A percentile compares a stretch with the other conserved stretches of the same genome.
Conservation (phyloP, 2,888 invertebrate genomes). For the Rotaria sp. region DNA sequence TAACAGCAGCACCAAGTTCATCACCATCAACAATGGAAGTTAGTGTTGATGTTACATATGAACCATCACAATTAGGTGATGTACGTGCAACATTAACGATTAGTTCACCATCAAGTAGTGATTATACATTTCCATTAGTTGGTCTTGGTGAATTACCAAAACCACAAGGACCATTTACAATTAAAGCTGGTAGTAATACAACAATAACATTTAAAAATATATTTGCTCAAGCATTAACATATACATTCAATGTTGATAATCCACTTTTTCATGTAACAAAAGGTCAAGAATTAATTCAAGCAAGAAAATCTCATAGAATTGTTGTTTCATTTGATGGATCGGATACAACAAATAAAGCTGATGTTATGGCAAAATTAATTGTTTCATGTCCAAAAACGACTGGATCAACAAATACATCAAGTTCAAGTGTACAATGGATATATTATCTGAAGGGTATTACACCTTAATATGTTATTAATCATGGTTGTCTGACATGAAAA, state of each 20-base stretch:
- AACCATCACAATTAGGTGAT: slow-evolving; percentile 54
- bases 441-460: slow-evolving; percentile 52
- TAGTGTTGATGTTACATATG: slow-evolving; percentile 52
- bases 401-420: slow-evolving; percentile 46
- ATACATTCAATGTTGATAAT: slow-evolving; percentile 56
- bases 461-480: neutral
- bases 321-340: slow-evolving; percentile 55
- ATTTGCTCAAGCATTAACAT: slow-evolving; percentile 54
- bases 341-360: slow-evolving; percentile 49
- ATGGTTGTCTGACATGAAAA: neutral
- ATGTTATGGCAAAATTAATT: slow-evolving; percentile 54
- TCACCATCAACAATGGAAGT: slow-evolving; percentile 52
- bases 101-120: slow-evolving; percentile 51
- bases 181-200: slow-evolving; percentile 53
- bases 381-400: slow-evolving; percentile 53
- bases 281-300: slow-evolving; percentile 53
- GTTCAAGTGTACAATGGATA: slow-evolving; percentile 52
- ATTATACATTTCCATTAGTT: slow-evolving; percentile 56
- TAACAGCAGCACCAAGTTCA: slow-evolving; percentile 54
- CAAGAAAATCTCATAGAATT: slow-evolving; percentile 54
- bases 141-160: slow-evolving; percentile 57
- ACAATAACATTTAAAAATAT: slow-evolving; percentile 58
- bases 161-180: slow-evolving; percentile 58
- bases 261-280: slow-evolving; percentile 55
- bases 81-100: slow-evolving; percentile 49